Conservation (phyloP, 2,888 invertebrate species). For the Maniola hyperantus region DNA sequence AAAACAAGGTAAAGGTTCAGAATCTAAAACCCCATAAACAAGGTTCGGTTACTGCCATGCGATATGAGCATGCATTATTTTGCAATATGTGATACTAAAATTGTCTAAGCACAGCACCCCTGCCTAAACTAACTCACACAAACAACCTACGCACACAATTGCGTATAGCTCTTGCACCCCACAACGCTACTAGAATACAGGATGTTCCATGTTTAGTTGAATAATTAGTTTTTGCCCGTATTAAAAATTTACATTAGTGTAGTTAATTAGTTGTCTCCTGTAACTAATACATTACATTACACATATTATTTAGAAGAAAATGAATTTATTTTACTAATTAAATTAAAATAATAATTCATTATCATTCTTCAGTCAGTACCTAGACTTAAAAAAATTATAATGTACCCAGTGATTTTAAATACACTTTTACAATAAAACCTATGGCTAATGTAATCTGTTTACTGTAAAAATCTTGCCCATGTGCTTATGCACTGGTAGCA, state of each 20-base stretch:
- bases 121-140: conserved; percentile 62
- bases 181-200: conserved; percentile 57
- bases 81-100: conserved; percentile 74
- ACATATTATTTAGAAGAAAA: not conserved
- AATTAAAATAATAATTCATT: too few relatives aligned
- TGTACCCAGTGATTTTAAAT: too few relatives aligned
- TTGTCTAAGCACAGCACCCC: conserved; percentile 76
- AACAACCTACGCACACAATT: conserved; percentile 45
- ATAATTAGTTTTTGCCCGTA: conserved; percentile 23
- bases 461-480: too few relatives aligned
- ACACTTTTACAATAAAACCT: too few relatives aligned
- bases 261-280: not conserved
- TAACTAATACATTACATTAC: not conserved
- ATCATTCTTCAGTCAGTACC: too few relatives aligned
- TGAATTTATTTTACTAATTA: not conserved
- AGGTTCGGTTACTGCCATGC: conserved; percentile 37
- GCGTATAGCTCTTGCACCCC: conserved; percentile 57
- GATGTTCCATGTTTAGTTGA: conserved; percentile 47
- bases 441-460: too few relatives aligned
- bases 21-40: conserved; percentile 40
- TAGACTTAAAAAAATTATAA: too few relatives aligned
- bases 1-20: conserved; percentile 13
- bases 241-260: not conserved
- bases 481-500: too few relatives aligned
- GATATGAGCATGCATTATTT: conserved; percentile 64